Base-by-base conservation (phyloP, 1,140 invertebrate genomes). In the Diabrotica virgifera region DNA sequence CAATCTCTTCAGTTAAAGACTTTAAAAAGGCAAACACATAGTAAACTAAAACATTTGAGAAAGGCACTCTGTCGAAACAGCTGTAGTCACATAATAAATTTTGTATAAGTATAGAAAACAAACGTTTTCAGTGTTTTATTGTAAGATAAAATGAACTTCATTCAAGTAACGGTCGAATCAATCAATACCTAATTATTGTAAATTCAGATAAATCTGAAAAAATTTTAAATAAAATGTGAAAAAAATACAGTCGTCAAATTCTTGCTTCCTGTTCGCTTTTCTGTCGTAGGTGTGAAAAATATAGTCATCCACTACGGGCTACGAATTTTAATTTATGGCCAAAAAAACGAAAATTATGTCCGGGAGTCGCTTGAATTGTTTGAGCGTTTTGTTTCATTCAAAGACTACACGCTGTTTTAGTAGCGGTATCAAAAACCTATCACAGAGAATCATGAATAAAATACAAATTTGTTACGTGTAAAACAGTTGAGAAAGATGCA, bases 401-500 rank as follows among this genome's bases (percentile, higher is more conserved):
- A 67, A 63, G 60, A 53, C 65, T 5, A 35, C 70, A 62, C 46
- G 64, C 65, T 67, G 70, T 64, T 69, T 63, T 57, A 69, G 58
- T 57, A 63, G 46, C 35, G 54, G 63, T 67, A 71, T 71, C 67
- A 71, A 69, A 71, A 62, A 67, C 61, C 67, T 69, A 69, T 67
- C 63, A 69, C 63, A 69, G 64, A 67, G 50, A 50, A 64, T 71
- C 67, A 71, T 71, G 70, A 71, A 71, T 71, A 71, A 71, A 71
- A 71, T 68, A 69, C 67, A 71, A 67, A 71, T 71, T 71, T 69
- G 67, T 71, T 71, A 71, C 61, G 67, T 71, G 67, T 71, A 66
- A 67, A 71, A 61, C 59, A 36, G 58, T 59, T 64, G 55, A 54
- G 62, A 64, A 63, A 65, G 55, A 59, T 58, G 37, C 36, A 14